Evolutionary conservation across 2,888 invertebrate genomes (phyloP).

Genomic region (Agrochola circellaris): DNA sequence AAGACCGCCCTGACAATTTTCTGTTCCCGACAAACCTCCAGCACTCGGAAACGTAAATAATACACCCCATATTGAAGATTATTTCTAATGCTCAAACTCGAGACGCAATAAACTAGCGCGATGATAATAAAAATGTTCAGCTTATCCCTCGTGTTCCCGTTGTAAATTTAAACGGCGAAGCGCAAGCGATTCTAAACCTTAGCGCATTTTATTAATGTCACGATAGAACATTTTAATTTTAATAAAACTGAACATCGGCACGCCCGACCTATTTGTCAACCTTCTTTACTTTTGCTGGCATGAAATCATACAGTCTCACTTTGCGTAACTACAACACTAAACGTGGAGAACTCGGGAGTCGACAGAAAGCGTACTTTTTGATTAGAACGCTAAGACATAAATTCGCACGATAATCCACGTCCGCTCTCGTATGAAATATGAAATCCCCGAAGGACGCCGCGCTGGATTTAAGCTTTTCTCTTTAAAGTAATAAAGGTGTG

Average conservation of each 20-base stretch:
- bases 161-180: conserved; percentile 81
- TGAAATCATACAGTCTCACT: conserved; percentile 89
- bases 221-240: conserved; percentile 89
- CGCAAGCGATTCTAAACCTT: conserved; percentile 83
- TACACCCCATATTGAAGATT: conserved; percentile 82
- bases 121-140: conserved; percentile 89
- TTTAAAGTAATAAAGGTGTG: conserved; percentile 90
- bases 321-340: conserved; percentile 81
- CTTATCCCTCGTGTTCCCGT: conserved; percentile 84
- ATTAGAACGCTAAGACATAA: conserved; percentile 87
- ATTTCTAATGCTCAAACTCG: conserved; percentile 86
- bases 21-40: conserved; percentile 69
- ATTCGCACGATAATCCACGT: conserved; percentile 85
- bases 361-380: conserved; percentile 85
- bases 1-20: conserved; percentile 71
- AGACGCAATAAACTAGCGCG: conserved; percentile 87
- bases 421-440: conserved; percentile 84
- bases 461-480: conserved; percentile 88
- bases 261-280: conserved; percentile 90
- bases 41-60: conserved; percentile 75
- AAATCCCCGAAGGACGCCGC: conserved; percentile 82
- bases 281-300: conserved; percentile 90
- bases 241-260: conserved; percentile 90
- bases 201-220: conserved; percentile 86
- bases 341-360: conserved; percentile 68